A percentile compares a stretch with the other conserved stretches of the same genome.
phyloP scores from a whole-genome alignment of 2,888 invertebrate species.

The Anorthoa munda region DNA sequence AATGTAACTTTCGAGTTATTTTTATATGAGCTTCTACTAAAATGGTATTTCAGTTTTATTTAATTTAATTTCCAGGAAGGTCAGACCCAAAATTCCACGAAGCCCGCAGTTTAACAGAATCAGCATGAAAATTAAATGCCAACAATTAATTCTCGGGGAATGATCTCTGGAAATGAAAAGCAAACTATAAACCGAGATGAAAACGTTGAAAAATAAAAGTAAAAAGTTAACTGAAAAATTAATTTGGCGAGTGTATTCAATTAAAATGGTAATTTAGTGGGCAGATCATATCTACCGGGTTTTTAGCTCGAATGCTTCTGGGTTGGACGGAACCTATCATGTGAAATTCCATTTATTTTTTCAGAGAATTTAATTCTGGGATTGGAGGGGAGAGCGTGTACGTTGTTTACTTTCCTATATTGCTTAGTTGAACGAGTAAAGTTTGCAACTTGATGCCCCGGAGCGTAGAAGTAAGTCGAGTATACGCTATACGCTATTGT shows the following conservation, averaged over 20 bases:
- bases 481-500: slow-evolving; percentile 20
- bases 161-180: slow-evolving; percentile 63
- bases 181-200: slow-evolving; percentile 55
- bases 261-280: slow-evolving; percentile 80
- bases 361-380: slow-evolving; percentile 41
- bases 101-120: slow-evolving; percentile 10
- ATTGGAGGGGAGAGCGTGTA: slow-evolving; percentile 2
- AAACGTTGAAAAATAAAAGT: slow-evolving; percentile 47
- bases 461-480: slow-evolving; percentile 36
- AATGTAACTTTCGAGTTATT: background rate
- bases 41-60: background rate
- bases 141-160: slow-evolving; percentile 36
- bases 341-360: slow-evolving; percentile 74
- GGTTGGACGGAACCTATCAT: slow-evolving; percentile 27
- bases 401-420: slow-evolving; percentile 48
- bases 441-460: slow-evolving; percentile 42
- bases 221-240: slow-evolving; percentile 59
- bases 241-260: slow-evolving; percentile 74
- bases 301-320: slow-evolving; percentile 63
- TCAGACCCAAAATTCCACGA: background rate
- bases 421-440: slow-evolving; percentile 50
- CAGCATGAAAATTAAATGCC: slow-evolving; percentile 38
- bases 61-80: background rate
- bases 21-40: background rate
- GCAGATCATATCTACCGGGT: slow-evolving; percentile 67